These are phyloP conservation scores for Campylomormyrus numenius DNA, from an alignment of 2,113 vertebrate species.

Conservation along the genomic window DNA sequence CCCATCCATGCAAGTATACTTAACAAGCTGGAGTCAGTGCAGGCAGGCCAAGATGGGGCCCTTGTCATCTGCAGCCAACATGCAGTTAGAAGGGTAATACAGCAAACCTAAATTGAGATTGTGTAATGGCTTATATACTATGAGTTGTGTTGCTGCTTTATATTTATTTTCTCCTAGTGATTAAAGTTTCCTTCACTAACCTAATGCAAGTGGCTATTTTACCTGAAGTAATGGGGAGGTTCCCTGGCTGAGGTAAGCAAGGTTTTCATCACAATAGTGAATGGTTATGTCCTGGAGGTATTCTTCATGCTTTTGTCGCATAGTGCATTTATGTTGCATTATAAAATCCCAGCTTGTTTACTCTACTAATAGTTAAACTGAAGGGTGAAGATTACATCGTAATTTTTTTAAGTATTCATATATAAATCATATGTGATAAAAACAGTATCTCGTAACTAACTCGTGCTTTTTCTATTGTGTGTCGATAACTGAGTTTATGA, in stretches of 20 bases:
- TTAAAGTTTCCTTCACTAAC: not conserved
- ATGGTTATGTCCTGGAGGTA: not conserved
- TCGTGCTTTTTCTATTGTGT: not conserved
- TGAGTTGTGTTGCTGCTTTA: not conserved
- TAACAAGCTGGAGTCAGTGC: not conserved
- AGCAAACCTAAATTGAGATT: not conserved
- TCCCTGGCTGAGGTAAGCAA: not conserved
- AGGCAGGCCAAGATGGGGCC: not conserved
- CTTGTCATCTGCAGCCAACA: not conserved
- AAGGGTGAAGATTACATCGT: not conserved
- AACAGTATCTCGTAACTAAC: not conserved
- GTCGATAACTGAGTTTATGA: not conserved
- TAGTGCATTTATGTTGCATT: not conserved
- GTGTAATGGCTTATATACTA: not conserved
- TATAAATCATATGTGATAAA: not conserved
- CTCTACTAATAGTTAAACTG: not conserved
- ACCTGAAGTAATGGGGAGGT: not conserved
- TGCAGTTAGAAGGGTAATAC: not conserved
- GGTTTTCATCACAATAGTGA: not conserved
- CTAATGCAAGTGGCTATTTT: not conserved
- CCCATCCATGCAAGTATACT: not conserved
- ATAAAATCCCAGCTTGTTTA: not conserved
- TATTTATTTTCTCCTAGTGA: not conserved
- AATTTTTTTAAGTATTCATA: not conserved
- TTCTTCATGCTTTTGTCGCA: not conserved